Base-by-base conservation (phyloP, 2,888 invertebrate genomes). In the Priocnemis perturbator region DNA sequence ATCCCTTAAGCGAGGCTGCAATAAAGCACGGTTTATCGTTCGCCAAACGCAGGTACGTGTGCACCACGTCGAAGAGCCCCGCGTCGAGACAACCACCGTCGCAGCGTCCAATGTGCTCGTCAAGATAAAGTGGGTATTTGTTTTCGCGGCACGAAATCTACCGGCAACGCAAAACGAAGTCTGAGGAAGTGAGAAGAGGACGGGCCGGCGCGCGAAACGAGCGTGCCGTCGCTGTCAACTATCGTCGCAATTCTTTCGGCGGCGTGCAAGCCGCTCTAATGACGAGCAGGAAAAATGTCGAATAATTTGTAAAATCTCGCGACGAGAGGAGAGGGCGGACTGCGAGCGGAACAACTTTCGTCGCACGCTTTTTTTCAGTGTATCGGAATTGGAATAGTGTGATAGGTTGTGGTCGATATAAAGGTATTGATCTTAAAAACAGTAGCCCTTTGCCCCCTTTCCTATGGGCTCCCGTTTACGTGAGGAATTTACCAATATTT, bases 21-120 rank as follows among this genome's bases (percentile, higher is more conserved):
- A 85, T 84, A 83, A 86, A 86, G 79, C 78, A 81, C 80, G 77
- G 76, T 86, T 85, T 84, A 85, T 86, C 82, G 83, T 84, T 83
- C 77, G 72, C 78, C 69, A 67, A 79, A 78, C 65, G 68, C 68
- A 77, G 60, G 60, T 71, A 77, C 77, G 67, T 76, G 78, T 69
- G 71, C 71, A 66, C 66, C 74, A 19, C 50, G 60, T 21, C 52
- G 60, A 23, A 48, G 44, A 44, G 44, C 37, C 56, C 65, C 77
- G 60, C 37, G 7, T 11, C 37, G 37, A 37, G 37, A 26, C 26
- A 26, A 26, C 26, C 14, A 37, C 37, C 37, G 37, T 37, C 37
- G 26, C 3, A 5, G 26, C 5, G 26, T 26, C 26, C 26, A 37
- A 37, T 37, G 15, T 4, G 17, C 58, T 21, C 44, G 64, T 56